Conservation (phyloP, 1,140 invertebrate genomes). For the Brachionus calyciflorus region DNA sequence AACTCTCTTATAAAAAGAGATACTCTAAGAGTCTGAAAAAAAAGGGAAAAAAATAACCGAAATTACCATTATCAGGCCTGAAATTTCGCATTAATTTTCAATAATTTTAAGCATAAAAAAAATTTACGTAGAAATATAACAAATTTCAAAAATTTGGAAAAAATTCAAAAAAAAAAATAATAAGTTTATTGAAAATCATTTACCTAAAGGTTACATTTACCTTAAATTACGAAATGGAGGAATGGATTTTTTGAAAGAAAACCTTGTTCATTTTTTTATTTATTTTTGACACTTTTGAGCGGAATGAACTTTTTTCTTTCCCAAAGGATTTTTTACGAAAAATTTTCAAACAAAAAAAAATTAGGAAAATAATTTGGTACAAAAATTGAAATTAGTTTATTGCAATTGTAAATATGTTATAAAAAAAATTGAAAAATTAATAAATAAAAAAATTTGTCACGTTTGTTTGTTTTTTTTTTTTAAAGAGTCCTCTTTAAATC, state of each 20-base stretch:
- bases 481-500: too few species aligned
- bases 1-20: too few species aligned
- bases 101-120: too few species aligned
- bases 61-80: too few species aligned
- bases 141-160: too few species aligned
- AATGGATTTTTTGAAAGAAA: not conserved
- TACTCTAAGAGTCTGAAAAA: too few species aligned
- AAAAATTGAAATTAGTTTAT: constrained; percentile 41
- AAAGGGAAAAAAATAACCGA: too few species aligned
- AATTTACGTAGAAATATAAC: too few species aligned
- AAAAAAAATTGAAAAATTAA: constrained; percentile 40
- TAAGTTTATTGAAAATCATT: not conserved
- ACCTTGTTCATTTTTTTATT: not conserved
- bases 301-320: too few species aligned
- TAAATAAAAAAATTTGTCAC: constrained; percentile 35
- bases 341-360: not conserved
- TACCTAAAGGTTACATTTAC: constrained; percentile 27
- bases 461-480: too few species aligned
- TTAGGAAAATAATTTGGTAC: constrained; percentile 31
- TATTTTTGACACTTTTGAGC: not conserved
- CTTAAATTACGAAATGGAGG: constrained; percentile 22
- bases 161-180: too few species aligned
- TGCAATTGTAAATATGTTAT: constrained; percentile 27
- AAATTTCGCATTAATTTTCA: too few species aligned
- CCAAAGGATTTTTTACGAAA: not conserved